These are phyloP conservation scores for Urocolius indicus DNA, from an alignment of 2,113 vertebrate species.

Conservation along the genomic window DNA sequence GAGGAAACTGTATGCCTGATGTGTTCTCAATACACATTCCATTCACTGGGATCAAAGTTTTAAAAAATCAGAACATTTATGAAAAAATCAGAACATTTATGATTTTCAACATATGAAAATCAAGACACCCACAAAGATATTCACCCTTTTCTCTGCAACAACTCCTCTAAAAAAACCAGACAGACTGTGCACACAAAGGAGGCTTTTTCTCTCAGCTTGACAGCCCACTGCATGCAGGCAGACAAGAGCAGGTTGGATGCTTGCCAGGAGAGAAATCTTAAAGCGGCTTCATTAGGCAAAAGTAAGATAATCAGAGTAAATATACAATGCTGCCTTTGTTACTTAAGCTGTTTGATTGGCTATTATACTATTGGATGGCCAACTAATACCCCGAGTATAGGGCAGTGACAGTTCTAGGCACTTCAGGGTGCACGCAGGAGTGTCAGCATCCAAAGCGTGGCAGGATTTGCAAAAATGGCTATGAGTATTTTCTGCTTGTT, in stretches of 20 bases:
- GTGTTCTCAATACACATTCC: background rate
- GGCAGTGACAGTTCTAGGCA: slow-evolving; percentile 20
- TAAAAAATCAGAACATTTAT: background rate
- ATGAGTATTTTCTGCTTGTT: background rate
- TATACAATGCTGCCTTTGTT: slow-evolving; percentile 67
- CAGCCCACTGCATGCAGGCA: slow-evolving; percentile 50
- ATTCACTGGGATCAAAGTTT: background rate
- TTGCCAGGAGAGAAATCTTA: slow-evolving; percentile 67
- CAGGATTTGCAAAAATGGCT: slow-evolving; percentile 1
- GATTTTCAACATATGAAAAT: slow-evolving; percentile 42
- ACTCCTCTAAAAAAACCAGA: background rate
- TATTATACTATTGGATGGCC: slow-evolving; percentile 26
- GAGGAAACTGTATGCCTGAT: background rate
- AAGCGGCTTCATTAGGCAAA: slow-evolving; percentile 71
- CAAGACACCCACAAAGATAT: slow-evolving; percentile 15
- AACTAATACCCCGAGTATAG: slow-evolving; percentile 63
- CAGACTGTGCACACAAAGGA: slow-evolving; percentile 51
- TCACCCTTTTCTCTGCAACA: background rate
- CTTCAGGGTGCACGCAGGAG: background rate
- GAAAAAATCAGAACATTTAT: slow-evolving; percentile 8
- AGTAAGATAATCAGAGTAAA: slow-evolving; percentile 74
- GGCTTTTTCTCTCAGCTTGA: slow-evolving; percentile 56
- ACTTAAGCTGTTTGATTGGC: slow-evolving; percentile 66
- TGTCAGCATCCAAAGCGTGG: background rate
- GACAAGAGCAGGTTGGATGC: slow-evolving; percentile 68